Percentiles rank a stretch among this genome's conserved stretches.
Evolutionary conservation across 2,888 invertebrate genomes (phyloP).

Genomic region (Dastarcus helophoroides): DNA sequence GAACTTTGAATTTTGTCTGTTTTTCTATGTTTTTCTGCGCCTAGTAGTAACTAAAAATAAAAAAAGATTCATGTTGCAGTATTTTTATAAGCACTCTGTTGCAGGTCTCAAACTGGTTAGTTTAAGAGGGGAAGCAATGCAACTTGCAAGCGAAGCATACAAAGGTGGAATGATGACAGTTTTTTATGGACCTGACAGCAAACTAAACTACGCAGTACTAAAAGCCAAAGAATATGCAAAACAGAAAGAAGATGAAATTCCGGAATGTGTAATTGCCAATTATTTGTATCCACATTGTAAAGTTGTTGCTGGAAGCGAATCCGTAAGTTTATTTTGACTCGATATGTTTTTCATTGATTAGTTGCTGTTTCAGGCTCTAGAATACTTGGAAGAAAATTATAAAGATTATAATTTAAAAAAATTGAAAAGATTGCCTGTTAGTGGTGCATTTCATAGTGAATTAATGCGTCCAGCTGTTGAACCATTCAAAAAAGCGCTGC

Average conservation of each 20-base stretch:
- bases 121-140: constrained; percentile 81
- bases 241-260: constrained; percentile 49
- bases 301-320: constrained; percentile 72
- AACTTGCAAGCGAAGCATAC: constrained; percentile 61
- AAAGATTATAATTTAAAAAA: constrained; percentile 50
- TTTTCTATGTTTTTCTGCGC: too few relatives aligned
- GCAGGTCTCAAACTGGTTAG: constrained; percentile 61
- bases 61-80: too few relatives aligned
- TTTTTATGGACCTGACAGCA: constrained; percentile 59
- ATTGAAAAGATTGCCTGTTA: constrained; percentile 60
- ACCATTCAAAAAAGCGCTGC: constrained; percentile 52
- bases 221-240: constrained; percentile 59
- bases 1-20: too few relatives aligned
- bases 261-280: constrained; percentile 66
- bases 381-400: constrained; percentile 57
- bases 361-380: constrained; percentile 52
- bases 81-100: too few relatives aligned
- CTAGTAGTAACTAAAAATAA: too few relatives aligned
- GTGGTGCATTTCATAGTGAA: constrained; percentile 77
- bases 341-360: too few relatives aligned
- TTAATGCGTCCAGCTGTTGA: constrained; percentile 64
- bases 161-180: constrained; percentile 78
- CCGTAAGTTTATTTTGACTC: too few relatives aligned
- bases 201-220: constrained; percentile 50
- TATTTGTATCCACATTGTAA: constrained; percentile 80